Base-by-base conservation (phyloP, 2,888 invertebrate species). In the Notodonta ziczac region DNA sequence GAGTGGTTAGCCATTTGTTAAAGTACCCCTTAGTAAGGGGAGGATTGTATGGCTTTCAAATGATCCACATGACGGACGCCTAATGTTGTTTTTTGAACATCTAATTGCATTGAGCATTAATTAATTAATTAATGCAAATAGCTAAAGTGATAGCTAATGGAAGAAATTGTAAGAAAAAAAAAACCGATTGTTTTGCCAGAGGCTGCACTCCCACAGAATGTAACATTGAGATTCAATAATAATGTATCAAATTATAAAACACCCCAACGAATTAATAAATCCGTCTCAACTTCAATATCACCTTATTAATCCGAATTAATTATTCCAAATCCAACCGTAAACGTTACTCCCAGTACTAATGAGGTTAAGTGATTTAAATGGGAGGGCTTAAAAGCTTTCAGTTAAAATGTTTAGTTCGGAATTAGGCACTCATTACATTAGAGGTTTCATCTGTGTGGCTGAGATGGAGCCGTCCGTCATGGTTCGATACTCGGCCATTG, bases 401-500 rank as follows among this genome's bases (percentile, higher is more conserved):
- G 62, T 55, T 58, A 56, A 59, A 61, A 60, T 57, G 59, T 61
- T 54, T 8, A 52, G 12, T 56, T 56, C 13, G 5, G 16, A 6
- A 44, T 44, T 56, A 44, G 40, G 16, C 57, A n/a, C 57, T 59
- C 51, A 67, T 72, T 64, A 56, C 63, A 62, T 67, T 61, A 66
- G 53, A 65, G 53, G 71, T 60, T 69, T 67, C 63, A 78, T 67
- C 66, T 66, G 70, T 70, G 73, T 74, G 68, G 70, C 67, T 48
- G 60, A 76, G 70, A 76, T 69, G 76, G 70, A 74, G 78, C 77
- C 77, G 72, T 71, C 74, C 81, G 89, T 85, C 85, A 87, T 76
- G 89, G 86, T 85, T 84, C 81, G 87, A 69, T 82, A 68, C 75
- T 62, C 78, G 78, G 88, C 77, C 91, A 88, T 90, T 90, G 91